Conservation (phyloP, 2,113 vertebrate genomes). For the Nannospalax galili region DNA sequence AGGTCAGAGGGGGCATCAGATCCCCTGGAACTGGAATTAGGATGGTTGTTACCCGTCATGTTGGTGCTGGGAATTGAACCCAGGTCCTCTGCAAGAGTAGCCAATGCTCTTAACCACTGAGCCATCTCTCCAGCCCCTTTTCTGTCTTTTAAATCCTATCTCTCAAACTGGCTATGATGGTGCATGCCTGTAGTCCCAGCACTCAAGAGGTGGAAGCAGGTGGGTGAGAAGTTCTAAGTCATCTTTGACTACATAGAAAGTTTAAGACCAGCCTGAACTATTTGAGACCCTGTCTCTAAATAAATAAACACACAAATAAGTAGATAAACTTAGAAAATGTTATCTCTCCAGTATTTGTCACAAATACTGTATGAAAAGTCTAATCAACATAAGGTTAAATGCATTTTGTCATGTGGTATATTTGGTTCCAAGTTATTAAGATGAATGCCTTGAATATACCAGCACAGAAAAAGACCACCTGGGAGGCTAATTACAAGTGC, state of each 20-base stretch:
- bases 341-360: neutral
- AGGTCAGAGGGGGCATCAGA: no score
- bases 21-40: no score
- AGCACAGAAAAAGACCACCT: neutral
- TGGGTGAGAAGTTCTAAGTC: neutral
- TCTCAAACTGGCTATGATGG: neutral
- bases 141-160: neutral
- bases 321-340: neutral
- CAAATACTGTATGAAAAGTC: neutral
- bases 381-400: neutral
- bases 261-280: neutral
- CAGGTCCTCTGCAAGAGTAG: no score
- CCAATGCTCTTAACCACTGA: no score
- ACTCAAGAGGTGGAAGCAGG: neutral
- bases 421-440: neutral
- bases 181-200: neutral
- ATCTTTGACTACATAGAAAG: neutral
- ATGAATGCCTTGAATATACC: neutral
- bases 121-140: no score
- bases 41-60: no score
- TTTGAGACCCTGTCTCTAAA: neutral
- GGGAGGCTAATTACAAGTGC: neutral
- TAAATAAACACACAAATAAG: neutral
- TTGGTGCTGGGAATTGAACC: no score
- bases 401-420: neutral